Evolutionary conservation across 2,113 vertebrate genomes (phyloP).

Genomic region (Entelurus aequoreus): DNA sequence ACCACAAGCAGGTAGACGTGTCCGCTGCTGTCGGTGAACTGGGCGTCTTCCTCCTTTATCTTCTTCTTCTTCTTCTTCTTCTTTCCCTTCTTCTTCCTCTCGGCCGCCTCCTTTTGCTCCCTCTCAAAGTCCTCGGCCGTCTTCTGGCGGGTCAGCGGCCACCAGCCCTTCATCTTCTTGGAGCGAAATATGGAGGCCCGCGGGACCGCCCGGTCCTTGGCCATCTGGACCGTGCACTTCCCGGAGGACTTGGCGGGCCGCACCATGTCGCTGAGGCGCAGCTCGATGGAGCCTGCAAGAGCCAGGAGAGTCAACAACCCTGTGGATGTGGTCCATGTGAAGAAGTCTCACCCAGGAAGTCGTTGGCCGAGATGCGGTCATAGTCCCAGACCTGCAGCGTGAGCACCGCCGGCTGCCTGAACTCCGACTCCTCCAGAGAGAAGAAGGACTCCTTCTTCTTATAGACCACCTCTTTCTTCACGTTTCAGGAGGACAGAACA

Average conservation of each 20-base stretch:
- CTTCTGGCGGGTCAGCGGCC: constrained; percentile 83
- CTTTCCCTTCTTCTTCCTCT: constrained; percentile 64
- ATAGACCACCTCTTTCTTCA: constrained; percentile 80
- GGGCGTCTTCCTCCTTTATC: constrained; percentile 71
- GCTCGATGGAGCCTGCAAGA: constrained; percentile 78
- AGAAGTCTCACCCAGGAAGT: constrained; percentile 81
- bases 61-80: constrained; percentile 67
- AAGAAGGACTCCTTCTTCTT: constrained; percentile 87
- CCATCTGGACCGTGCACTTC: constrained; percentile 81
- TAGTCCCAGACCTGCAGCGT: constrained; percentile 93
- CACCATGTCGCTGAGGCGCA: constrained; percentile 86
- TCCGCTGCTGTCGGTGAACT: constrained; percentile 78
- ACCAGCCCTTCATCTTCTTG: constrained; percentile 88
- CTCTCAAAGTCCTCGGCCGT: constrained; percentile 77
- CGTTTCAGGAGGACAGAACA: not conserved
- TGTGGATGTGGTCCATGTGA: too few species aligned
- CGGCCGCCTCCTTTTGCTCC: constrained; percentile 73
- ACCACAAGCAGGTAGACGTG: constrained; percentile 81
- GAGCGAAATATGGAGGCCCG: constrained; percentile 85
- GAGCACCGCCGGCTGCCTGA: constrained; percentile 81
- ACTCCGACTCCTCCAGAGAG: constrained; percentile 84
- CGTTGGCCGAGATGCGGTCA: constrained; percentile 84
- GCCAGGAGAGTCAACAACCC: not conserved
- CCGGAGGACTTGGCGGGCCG: constrained; percentile 72
- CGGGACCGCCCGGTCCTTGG: constrained; percentile 75